A percentile compares a stretch with the other conserved stretches of the same genome.
Evolutionary conservation across 2,797 vertebrate species (phyloP).

Genomic region (Pelobates cultripes): DNA sequence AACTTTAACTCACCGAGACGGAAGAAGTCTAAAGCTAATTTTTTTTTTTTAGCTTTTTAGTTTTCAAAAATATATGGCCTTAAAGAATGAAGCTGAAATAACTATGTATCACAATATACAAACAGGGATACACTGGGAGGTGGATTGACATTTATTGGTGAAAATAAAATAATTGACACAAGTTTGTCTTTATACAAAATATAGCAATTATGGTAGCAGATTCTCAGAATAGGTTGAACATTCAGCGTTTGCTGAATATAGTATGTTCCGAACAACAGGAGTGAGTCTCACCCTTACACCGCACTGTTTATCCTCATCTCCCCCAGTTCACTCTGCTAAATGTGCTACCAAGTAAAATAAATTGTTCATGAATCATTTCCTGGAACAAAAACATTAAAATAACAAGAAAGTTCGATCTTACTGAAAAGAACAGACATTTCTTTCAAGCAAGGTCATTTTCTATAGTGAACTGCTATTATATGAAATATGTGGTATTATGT

Average conservation of each 20-base stretch:
- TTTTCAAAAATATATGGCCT: neutral
- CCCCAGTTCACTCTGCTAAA: conserved; percentile 21
- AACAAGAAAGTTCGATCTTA: conserved; percentile 30
- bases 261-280: conserved; percentile 42
- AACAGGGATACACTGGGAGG: conserved; percentile 8
- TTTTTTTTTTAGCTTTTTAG: neutral
- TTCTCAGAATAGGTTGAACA: conserved; percentile 33
- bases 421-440: conserved; percentile 18
- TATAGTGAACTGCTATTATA: conserved; percentile 28
- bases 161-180: conserved; percentile 26
- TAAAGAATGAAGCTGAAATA: neutral
- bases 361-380: conserved; percentile 30
- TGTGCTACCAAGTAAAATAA: conserved; percentile 37
- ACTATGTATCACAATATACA: neutral
- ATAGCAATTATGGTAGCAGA: conserved; percentile 34
- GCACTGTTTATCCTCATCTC: neutral
- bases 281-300: neutral
- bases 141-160: conserved; percentile 23
- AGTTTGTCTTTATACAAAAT: conserved; percentile 40
- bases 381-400: conserved; percentile 37
- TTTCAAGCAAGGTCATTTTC: conserved; percentile 41
- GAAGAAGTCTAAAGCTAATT: no score
- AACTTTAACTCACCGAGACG: no score
- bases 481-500: neutral
- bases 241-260: neutral